phyloP scores from a whole-genome alignment of 2,797 vertebrate genomes.

The Darevskia mixta region DNA sequence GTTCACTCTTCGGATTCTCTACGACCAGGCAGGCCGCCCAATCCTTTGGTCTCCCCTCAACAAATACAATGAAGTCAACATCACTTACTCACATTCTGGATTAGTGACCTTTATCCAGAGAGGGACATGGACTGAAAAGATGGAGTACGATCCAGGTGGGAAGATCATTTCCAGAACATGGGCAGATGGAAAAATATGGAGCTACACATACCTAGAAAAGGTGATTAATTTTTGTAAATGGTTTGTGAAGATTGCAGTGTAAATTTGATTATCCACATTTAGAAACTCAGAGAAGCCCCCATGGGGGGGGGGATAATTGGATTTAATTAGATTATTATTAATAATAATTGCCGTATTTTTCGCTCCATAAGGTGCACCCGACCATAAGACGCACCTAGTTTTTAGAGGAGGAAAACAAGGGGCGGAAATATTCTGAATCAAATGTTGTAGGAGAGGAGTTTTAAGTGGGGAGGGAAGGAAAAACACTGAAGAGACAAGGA shows the following conservation, averaged over 20 bases:
- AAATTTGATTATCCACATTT: neutral
- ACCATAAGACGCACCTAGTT: too few relatives aligned
- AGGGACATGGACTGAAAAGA: constrained; percentile 95
- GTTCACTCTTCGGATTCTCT: constrained; percentile 97
- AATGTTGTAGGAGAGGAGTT: too few relatives aligned
- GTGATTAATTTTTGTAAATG: constrained; percentile 75
- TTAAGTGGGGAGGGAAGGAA: too few relatives aligned
- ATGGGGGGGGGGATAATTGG: neutral
- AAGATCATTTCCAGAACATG: constrained; percentile 93
- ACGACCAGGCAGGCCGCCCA: constrained; percentile 91
- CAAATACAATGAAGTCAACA: constrained; percentile 97
- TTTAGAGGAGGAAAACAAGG: too few relatives aligned
- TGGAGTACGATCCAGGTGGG: constrained; percentile 93
- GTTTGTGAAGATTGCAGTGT: neutral
- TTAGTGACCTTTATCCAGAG: constrained; percentile 92
- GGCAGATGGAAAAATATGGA: constrained; percentile 99
- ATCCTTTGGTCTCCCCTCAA: constrained; percentile 94
- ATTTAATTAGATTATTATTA: too few relatives aligned
- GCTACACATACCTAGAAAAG: constrained; percentile 96
- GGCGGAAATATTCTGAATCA: too few relatives aligned
- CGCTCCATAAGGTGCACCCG: too few relatives aligned
- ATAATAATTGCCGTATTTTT: too few relatives aligned
- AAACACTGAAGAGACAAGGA: too few relatives aligned
- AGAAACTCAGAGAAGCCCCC: neutral
- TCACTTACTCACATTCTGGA: constrained; percentile 91